Evolutionary conservation across 2,797 vertebrate genomes (phyloP), one percentile per base, ranked within the genome.

Genomic region (Cuniculus paca): DNA sequence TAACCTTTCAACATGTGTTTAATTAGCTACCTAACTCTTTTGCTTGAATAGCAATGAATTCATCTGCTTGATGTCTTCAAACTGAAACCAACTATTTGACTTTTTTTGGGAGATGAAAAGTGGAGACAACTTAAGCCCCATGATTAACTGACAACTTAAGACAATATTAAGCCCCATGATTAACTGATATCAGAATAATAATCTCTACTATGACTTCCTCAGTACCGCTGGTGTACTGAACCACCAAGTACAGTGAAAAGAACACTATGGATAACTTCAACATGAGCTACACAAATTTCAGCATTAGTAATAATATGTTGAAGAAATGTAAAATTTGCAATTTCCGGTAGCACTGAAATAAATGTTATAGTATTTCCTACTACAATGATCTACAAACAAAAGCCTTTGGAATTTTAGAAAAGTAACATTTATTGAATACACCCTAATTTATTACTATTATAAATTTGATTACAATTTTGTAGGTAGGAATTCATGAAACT

Each of bases 21-120:
- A 97, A 98, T 98, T 98, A 98, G 77, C 80, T 93, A 79, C 88
- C 91, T 98, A 96, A 96, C 90, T 91, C 97, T 95, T 98, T 97
- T 95, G 90, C 97, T 96, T 97, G 88, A 94, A 91, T 91, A 94
- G 92, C 92, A 96, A 72, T 74, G 16, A 98, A 96, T 98, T 95
- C 82, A 97, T 97, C 85, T 98, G 48, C 70, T 93, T 97, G 94
- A 90, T 93, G 70, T 96, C 92, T 98, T 97, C 96, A 98, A 97
- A 97, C 60, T 93, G 56, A 98, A 98, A 97, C 91, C 52, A 98
- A 95, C 20, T 91, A 95, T 97, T 97, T 97, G 88, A 96, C 92
- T 98, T 91, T 97, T n/a, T 90, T 97, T 95, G 90, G 91, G 83
- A 95, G 95, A 72, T 88, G 48, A 98, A 97, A 98, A 95, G 36